These are phyloP conservation scores for Lasiurus borealis DNA, from an alignment of 2,113 vertebrate species.

Conservation along the genomic window DNA sequence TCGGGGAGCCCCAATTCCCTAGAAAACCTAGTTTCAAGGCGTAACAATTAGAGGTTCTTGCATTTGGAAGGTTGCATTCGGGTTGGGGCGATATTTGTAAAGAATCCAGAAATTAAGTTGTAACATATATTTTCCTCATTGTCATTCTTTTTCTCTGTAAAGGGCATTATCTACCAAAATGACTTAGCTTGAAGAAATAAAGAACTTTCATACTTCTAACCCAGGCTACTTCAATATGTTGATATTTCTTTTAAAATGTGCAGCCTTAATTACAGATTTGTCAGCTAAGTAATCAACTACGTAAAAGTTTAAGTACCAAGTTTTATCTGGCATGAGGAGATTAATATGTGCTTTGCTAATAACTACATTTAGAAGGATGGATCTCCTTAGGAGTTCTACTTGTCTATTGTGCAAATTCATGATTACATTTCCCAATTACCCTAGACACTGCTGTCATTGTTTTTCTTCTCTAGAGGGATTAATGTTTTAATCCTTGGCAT, in stretches of 20 bases:
- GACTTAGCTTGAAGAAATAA: slow-evolving; percentile 28
- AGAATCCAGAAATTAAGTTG: slow-evolving; percentile 17
- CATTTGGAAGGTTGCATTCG: background rate
- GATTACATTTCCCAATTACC: slow-evolving; percentile 56
- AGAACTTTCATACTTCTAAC: slow-evolving; percentile 24
- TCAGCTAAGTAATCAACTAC: slow-evolving; percentile 75
- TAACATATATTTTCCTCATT: background rate
- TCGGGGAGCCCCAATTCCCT: background rate
- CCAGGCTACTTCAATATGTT: slow-evolving; percentile 26
- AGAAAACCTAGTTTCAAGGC: background rate
- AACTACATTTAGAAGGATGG: slow-evolving; percentile 54
- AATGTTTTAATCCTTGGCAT: slow-evolving; percentile 55
- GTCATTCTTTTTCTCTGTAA: slow-evolving; percentile 30
- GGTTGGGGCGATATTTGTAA: background rate
- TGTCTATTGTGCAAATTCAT: slow-evolving; percentile 68
- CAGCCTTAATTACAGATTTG: slow-evolving; percentile 65
- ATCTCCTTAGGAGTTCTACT: slow-evolving; percentile 67
- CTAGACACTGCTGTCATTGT: slow-evolving; percentile 20
- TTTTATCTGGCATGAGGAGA: slow-evolving; percentile 76
- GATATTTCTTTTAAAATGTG: slow-evolving; percentile 66
- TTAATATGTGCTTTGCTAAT: slow-evolving; percentile 78
- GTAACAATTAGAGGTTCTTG: background rate
- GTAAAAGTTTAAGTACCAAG: slow-evolving; percentile 63
- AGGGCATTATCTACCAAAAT: background rate
- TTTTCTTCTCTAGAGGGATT: slow-evolving; percentile 56